phyloP scores from a whole-genome alignment of 2,797 vertebrate genomes.

The Coregonus suidteri region DNA sequence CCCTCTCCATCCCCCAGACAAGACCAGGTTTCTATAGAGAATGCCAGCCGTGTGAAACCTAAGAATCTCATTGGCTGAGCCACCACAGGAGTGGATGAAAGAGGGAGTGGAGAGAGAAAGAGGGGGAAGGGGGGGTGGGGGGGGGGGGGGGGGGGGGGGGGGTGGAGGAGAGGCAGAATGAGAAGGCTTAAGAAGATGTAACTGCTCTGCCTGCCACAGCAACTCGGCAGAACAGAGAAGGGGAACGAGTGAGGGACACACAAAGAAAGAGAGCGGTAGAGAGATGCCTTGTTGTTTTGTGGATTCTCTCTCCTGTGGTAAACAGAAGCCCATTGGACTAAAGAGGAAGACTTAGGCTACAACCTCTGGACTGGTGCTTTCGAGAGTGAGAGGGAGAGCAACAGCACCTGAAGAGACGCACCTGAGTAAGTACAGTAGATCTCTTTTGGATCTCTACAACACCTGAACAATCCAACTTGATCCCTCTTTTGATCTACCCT shows the following conservation, averaged over 20 bases:
- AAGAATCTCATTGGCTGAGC: constrained; percentile 72
- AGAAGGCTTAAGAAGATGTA: constrained; percentile 63
- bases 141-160: constrained; percentile 20
- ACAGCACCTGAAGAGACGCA: constrained; percentile 48
- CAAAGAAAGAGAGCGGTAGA: constrained; percentile 13
- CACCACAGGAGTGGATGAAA: constrained; percentile 61
- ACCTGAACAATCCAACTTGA: constrained; percentile 24
- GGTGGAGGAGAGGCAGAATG: constrained; percentile 8
- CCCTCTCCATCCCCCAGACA: constrained; percentile 38
- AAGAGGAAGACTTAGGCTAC: constrained; percentile 44
- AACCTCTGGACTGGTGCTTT: constrained; percentile 26
- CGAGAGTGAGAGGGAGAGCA: constrained; percentile 30
- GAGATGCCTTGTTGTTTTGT: constrained; percentile 16
- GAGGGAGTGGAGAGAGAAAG: constrained; percentile 30
- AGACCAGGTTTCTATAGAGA: constrained; percentile 70
- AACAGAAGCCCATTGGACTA: constrained; percentile 34
- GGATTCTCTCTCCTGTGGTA: constrained; percentile 24
- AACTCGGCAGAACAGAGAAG: constrained; percentile 50
- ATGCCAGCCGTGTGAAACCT: constrained; percentile 30
- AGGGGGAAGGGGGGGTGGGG: constrained; percentile 21
- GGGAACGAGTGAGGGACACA: constrained; percentile 30
- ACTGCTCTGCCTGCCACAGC: constrained; percentile 56
- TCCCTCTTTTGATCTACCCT: constrained; percentile 27
- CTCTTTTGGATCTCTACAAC: constrained; percentile 28
- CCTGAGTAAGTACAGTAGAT: constrained; percentile 27